Evolutionary conservation across 2,113 vertebrate genomes (phyloP).

Genomic region (Perccottus glenii): DNA sequence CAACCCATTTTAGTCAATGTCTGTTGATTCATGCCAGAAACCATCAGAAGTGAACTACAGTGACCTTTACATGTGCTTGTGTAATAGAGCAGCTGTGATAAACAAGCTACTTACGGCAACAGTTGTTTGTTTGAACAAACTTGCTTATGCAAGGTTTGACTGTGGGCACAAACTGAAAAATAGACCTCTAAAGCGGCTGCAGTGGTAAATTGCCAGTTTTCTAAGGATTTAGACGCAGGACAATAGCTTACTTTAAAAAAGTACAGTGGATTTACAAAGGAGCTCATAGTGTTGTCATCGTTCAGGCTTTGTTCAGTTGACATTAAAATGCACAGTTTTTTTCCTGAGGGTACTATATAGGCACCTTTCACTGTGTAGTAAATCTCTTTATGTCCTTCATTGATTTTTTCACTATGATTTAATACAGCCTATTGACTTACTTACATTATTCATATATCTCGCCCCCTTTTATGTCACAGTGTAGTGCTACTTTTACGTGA

Average conservation of each 20-base stretch:
- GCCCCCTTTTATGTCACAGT: conserved; percentile 17
- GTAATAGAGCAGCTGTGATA: conserved; percentile 24
- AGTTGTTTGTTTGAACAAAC: conserved; percentile 17
- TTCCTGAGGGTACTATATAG: not conserved
- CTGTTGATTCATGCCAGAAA: conserved; percentile 7
- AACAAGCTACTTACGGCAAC: conserved; percentile 21
- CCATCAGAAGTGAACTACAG: conserved; percentile 9
- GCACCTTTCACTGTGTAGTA: conserved; percentile 2
- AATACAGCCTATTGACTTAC: not conserved
- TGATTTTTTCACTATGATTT: not conserved
- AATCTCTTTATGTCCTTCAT: conserved; percentile 14
- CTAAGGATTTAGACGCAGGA: conserved; percentile 12
- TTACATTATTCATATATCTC: not conserved
- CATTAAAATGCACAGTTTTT: not conserved
- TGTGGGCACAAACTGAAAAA: conserved; percentile 15
- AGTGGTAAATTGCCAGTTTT: conserved; percentile 28
- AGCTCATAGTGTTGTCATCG: not conserved
- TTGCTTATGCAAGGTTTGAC: conserved; percentile 21
- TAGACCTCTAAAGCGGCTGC: conserved; percentile 3
- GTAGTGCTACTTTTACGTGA: conserved; percentile 14
- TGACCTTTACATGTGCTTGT: conserved; percentile 19
- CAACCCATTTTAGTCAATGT: conserved; percentile 3
- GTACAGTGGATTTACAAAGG: not conserved
- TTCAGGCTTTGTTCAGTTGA: conserved; percentile 1
- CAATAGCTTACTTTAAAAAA: conserved; percentile 20